Base-by-base conservation (phyloP, 1,140 invertebrate genomes). In the Halesus radiatus region DNA sequence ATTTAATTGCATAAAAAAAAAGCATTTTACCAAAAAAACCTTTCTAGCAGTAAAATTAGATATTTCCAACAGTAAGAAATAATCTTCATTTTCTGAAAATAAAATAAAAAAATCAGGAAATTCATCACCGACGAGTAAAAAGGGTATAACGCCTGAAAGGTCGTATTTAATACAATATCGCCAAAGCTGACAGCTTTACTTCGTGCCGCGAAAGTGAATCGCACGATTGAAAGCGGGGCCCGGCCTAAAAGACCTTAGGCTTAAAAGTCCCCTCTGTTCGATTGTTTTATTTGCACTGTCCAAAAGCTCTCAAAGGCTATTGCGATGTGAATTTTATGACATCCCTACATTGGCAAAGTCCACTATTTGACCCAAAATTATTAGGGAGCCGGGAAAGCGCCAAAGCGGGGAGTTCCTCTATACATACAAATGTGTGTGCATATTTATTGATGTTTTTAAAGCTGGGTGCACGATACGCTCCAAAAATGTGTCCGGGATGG, bases 261-360 rank as follows among this genome's bases (percentile, higher is more conserved):
- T 70, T 70, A 50, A 70, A 70, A 70, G 66, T 70, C 37, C 66
- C 66, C 66, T n/a, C 29, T 50, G 22, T 70, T 50, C 32, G 66
- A 50, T 70, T 70, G 66, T 70, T 70, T 70, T 70, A 70, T 70
- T 70, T 70, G 29, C 29, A 50, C 66, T 70, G 66, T 70, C 66
- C 66, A 70, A 70, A 70, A 70, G 66, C 66, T 70, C 66, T 70
- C 32, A 70, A 70, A 70, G 66, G 22, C 66, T 50, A 45, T 70
- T 70, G 66, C 66, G 66, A 70, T 70, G 37, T 37, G 66, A 70
- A 50, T 50, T 70, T 70, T 70, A 70, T 70, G 66, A 20, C 32
- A 45, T 50, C 66, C 26, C 32, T 18, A 45, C 66, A 37, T 70
- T 70, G 66, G 37, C 29, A 70, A 70, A 70, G 66, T 18, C 66